Evolutionary conservation across 2,888 invertebrate genomes (phyloP).

Genomic region (Panzeria rudis): DNA sequence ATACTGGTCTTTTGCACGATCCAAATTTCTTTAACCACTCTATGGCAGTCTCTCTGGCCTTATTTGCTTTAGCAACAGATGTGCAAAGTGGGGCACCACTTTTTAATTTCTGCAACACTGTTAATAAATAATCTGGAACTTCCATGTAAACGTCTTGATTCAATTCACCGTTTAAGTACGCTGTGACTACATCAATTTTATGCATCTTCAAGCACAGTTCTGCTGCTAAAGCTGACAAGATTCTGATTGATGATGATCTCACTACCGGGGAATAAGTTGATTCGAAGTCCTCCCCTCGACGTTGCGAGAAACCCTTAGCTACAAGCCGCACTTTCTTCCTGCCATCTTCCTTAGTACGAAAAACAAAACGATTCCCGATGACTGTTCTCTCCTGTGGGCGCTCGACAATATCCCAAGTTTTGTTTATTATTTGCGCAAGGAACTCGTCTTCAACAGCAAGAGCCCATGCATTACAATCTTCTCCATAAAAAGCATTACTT

Average conservation of each 20-base stretch:
- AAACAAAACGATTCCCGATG: slow-evolving; percentile 56
- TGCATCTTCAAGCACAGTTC: slow-evolving; percentile 25
- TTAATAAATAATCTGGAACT: slow-evolving; percentile 55
- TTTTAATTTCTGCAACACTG: slow-evolving; percentile 47
- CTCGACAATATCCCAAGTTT: slow-evolving; percentile 56
- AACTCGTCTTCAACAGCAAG: slow-evolving; percentile 16
- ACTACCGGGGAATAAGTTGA: slow-evolving; percentile 13
- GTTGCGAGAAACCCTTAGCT: slow-evolving; percentile 3
- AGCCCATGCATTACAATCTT: background rate
- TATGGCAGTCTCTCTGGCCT: background rate
- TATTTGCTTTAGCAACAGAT: background rate
- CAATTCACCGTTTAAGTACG: slow-evolving; percentile 65
- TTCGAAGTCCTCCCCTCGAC: slow-evolving; percentile 50
- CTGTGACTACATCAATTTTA: slow-evolving; percentile 5
- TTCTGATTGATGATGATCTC: slow-evolving; percentile 32
- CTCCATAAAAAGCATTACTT: slow-evolving; percentile 20
- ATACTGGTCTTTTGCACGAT: slow-evolving; percentile 38
- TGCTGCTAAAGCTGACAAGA: slow-evolving; percentile 33
- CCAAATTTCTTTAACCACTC: background rate
- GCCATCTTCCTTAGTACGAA: slow-evolving; percentile 11
- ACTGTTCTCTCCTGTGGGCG: slow-evolving; percentile 47
- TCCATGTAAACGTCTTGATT: slow-evolving; percentile 56
- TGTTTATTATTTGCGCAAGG: slow-evolving; percentile 50
- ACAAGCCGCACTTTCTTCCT: slow-evolving; percentile 6
- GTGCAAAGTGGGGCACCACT: slow-evolving; percentile 22